Evolutionary conservation across 2,888 invertebrate species (phyloP), one percentile per base, ranked within the genome.

Genomic region (Zygaena filipendulae): DNA sequence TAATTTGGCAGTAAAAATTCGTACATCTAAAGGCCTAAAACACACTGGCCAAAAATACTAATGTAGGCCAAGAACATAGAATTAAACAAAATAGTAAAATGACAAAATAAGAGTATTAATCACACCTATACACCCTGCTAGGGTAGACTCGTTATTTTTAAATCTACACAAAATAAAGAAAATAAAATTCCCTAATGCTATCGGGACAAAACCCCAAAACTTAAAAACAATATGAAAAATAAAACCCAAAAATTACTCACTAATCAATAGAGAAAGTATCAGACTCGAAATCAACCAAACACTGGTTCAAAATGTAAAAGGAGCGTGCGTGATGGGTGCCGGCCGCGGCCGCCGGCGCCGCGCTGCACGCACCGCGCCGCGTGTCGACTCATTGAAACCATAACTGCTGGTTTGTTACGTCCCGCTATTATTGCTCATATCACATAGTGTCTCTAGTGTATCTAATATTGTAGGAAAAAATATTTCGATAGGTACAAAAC

Each of bases 1-100:
- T 74, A 79, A 79, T 75, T 79, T 79, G 79, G 79, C 79, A 79
- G 79, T 79, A 79, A 79, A 74, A 77, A 63, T 77, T 77, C 77
- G 72, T 79, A 77, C 69, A 52, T 66, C 71, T 77, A 77, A 71
- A 74, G 75, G 75, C 77, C 75, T 63, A 67, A n/a, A 66, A 69
- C 69, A 69, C 61, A 69, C 64, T 66, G 75, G 74, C 77, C 77
- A 69, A 74, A 53, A 75, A 75, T 71, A 75, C 71, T 79, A 75
- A 71, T 68, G 71, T 77, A 77, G 77, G 77, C 77, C 75, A 58
- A 43, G 64, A 69, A 72, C 68, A 64, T 72, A 67, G 63, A 67
- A 61, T 63, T 63, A 71, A 75, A 72, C 56, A 69, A 75, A 74
- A 70, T 59, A 72, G 62, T 68, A 72, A 69, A 72, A 68, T 59